Evolutionary conservation across 2,113 vertebrate species (phyloP).

Genomic region (Amphiprion percula): DNA sequence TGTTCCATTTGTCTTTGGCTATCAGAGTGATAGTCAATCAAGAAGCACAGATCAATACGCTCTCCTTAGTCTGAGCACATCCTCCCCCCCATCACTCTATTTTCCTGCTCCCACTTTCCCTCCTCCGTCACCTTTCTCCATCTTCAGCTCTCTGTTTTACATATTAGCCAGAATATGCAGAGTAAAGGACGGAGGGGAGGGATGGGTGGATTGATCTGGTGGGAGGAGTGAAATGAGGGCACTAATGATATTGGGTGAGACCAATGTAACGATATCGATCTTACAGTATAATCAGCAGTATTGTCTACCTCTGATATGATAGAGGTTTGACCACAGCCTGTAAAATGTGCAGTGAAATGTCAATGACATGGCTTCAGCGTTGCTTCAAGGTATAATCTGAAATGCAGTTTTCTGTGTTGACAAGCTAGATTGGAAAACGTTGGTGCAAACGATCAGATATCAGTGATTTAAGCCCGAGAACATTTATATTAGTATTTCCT

Average conservation of each 20-base stretch:
- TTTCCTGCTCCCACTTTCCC: slow-evolving; percentile 1
- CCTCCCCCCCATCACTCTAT: slow-evolving; percentile 20
- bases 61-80: slow-evolving; percentile 66
- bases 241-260: slow-evolving; percentile 29
- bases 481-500: background rate
- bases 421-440: too few relatives aligned
- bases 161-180: slow-evolving; percentile 6
- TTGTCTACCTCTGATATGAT: background rate
- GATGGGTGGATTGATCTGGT: slow-evolving; percentile 35
- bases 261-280: background rate
- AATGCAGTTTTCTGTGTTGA: too few relatives aligned
- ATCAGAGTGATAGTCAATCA: slow-evolving; percentile 63
- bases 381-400: background rate
- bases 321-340: background rate
- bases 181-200: slow-evolving; percentile 10
- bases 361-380: background rate
- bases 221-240: slow-evolving; percentile 31
- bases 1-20: slow-evolving; percentile 61
- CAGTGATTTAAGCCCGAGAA: slow-evolving; percentile 5
- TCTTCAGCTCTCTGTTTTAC: slow-evolving; percentile 28
- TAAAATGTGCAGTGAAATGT: background rate
- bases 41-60: slow-evolving; percentile 60
- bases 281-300: background rate
- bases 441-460: background rate
- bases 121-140: background rate